Conservation (phyloP, 2,888 invertebrate genomes). For the Coleophora flavipennella region DNA sequence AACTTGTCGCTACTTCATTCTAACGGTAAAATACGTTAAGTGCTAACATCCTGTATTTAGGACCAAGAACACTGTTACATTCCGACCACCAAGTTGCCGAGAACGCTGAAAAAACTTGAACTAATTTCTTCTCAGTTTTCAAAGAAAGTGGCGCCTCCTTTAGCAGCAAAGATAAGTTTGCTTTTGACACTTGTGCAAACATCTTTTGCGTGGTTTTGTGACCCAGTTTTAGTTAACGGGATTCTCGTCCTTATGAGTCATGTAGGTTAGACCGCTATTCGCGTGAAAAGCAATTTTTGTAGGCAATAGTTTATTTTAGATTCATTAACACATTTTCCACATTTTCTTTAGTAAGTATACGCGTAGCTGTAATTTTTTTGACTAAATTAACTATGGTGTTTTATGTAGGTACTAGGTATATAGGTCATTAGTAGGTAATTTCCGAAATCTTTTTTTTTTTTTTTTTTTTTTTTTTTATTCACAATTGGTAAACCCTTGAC, state of each 20-base stretch:
- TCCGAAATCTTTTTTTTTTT: too few species aligned
- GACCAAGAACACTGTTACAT: not conserved
- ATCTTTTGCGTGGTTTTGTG: slow-evolving; percentile 27
- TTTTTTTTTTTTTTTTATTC: too few species aligned
- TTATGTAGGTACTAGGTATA: too few species aligned
- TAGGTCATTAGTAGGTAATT: too few species aligned
- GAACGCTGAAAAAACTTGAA: not conserved
- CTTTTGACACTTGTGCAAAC: slow-evolving; percentile 42
- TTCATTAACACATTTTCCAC: too few species aligned
- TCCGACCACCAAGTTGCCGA: not conserved
- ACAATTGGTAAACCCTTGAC: too few species aligned
- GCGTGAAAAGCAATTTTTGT: slow-evolving; percentile 2
- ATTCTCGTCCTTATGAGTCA: slow-evolving; percentile 15
- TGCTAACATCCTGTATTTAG: too few species aligned
- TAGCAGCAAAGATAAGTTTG: not conserved
- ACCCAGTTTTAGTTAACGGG: slow-evolving; percentile 22
- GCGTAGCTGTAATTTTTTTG: too few species aligned
- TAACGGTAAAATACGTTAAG: slow-evolving; percentile 7
- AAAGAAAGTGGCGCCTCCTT: not conserved
- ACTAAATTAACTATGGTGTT: too few species aligned
- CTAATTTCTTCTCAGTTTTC: not conserved
- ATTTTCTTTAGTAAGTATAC: too few species aligned
- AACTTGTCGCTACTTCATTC: slow-evolving; percentile 2
- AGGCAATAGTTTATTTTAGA: not conserved
- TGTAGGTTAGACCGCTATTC: slow-evolving; percentile 14